These are phyloP conservation scores for Aleiodes testaceus DNA, from an alignment of 2,888 invertebrate species.

Conservation along the genomic window DNA sequence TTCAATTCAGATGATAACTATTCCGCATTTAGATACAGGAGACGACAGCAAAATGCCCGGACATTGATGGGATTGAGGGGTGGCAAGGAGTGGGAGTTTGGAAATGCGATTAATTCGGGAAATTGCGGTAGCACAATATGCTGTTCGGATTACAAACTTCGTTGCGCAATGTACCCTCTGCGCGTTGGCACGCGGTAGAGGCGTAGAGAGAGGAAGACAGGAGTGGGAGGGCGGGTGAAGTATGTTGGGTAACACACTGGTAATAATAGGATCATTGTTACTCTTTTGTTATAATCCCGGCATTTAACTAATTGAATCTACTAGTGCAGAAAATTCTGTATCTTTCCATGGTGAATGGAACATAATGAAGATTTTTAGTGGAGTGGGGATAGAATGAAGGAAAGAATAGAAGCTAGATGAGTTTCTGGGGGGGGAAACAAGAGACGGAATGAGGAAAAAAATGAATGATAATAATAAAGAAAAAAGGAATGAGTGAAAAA, in stretches of 20 bases:
- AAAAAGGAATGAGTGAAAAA: constrained; percentile 19
- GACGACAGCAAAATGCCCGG: constrained; percentile 29
- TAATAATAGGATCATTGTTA: constrained; percentile 32
- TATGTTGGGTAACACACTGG: constrained; percentile 25
- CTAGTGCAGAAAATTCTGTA: constrained; percentile 18
- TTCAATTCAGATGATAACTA: constrained; percentile 8
- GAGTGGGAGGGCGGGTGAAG: constrained; percentile 5
- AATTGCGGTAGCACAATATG: constrained; percentile 41
- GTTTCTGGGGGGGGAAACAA: neutral
- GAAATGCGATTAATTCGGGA: constrained; percentile 44
- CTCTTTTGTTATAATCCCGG: constrained; percentile 16
- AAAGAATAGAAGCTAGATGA: neutral
- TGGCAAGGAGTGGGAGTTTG: constrained; percentile 9
- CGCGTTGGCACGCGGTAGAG: constrained; percentile 26
- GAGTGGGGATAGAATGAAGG: neutral
- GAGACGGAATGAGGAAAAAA: neutral
- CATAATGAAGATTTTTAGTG: neutral
- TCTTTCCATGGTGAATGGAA: neutral
- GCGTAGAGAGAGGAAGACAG: no score
- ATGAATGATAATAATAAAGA: neutral
- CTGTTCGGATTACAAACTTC: constrained; percentile 32
- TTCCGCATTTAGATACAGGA: constrained; percentile 1
- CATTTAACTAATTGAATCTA: constrained; percentile 16
- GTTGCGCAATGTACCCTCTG: constrained; percentile 29
- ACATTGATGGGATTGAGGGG: constrained; percentile 40